phyloP scores from a whole-genome alignment of 2,888 invertebrate genomes.

The Lacanobia oleracea region DNA sequence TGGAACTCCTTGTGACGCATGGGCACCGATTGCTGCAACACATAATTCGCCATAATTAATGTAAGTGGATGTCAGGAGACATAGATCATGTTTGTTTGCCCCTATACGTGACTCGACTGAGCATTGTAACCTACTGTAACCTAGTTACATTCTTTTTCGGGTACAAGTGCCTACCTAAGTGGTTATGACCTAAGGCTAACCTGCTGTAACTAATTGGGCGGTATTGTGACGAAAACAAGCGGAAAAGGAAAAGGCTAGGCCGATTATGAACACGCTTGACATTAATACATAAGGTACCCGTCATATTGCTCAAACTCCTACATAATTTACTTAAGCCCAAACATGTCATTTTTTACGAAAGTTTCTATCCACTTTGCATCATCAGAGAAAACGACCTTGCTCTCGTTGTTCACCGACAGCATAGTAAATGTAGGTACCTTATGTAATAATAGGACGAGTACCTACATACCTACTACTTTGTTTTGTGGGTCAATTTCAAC shows the following conservation, averaged over 20 bases:
- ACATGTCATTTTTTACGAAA: slow-evolving; percentile 33
- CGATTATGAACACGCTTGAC: slow-evolving; percentile 36
- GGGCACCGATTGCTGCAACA: slow-evolving; percentile 93
- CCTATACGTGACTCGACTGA: slow-evolving; percentile 51
- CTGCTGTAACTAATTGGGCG: not conserved
- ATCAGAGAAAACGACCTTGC: slow-evolving; percentile 35
- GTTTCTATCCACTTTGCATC: slow-evolving; percentile 45
- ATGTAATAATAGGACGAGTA: slow-evolving; percentile 41
- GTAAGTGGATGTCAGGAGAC: slow-evolving; percentile 41
- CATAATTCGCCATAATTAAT: slow-evolving; percentile 45
- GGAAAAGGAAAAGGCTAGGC: slow-evolving; percentile 10
- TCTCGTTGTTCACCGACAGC: slow-evolving; percentile 26
- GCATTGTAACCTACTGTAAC: slow-evolving; percentile 18
- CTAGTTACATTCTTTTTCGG: slow-evolving; percentile 9
- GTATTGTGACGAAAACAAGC: slow-evolving; percentile 17
- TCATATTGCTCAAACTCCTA: slow-evolving; percentile 24
- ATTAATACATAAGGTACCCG: slow-evolving; percentile 29
- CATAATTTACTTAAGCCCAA: slow-evolving; percentile 33
- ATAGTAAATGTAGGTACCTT: slow-evolving; percentile 18
- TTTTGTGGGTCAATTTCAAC: slow-evolving; percentile 32
- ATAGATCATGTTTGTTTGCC: slow-evolving; percentile 54
- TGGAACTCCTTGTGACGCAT: slow-evolving; percentile 95
- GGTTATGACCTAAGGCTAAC: slow-evolving; percentile 7
- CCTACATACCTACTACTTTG: not conserved
- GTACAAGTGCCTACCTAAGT: not conserved